Base-by-base conservation (phyloP, 2,113 vertebrate genomes). In the Scortum barcoo region DNA sequence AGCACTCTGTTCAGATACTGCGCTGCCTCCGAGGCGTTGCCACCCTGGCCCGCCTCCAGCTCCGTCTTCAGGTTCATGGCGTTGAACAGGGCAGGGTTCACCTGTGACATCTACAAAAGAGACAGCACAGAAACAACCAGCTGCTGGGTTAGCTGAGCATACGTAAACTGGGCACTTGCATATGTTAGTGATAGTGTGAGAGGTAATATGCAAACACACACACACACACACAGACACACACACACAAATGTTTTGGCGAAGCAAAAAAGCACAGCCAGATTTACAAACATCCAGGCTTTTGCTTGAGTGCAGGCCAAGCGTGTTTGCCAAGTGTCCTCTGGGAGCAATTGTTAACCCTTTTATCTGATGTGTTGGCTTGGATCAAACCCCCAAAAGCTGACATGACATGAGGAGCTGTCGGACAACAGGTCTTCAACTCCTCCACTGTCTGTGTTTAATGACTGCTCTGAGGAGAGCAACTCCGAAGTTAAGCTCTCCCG, bases 21-120 rank as follows among this genome's bases (percentile, higher is more conserved):
- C 0, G 93, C 93, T 9, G 96, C 83, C 84, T 99, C 98, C 0
- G 92, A 87, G 72, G 80, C 72, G 26, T 96, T 92, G 17, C 90
- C 85, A 44, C 89, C 82, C 3, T 96, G 95, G 83, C 92, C 92
- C n/a, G 93, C 94, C 71, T 99, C 97, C 0, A 88, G 91, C 86
- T 99, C 98, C 0, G 94, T 89, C 93, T 98, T 99, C 87, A 99
- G 88, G 92, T 95, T 96, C 89, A 97, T 94, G 85, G 97, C 93
- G 88, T 87, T 96, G 87, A 97, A 96, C 57, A 98, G 96, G 78
- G 94, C 95, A 24, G 96, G 94, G 90, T 96, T 97, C 90, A 91
- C 94, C 93, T 99, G 97, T 86, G 96, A 95, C 96, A 97, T 97
- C 97, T 93, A 94, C 11, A 91, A 88, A 81, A 92, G 1, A 88